These are phyloP conservation scores for Lates calcarifer DNA, from an alignment of 2,113 vertebrate species.

Conservation along the genomic window DNA sequence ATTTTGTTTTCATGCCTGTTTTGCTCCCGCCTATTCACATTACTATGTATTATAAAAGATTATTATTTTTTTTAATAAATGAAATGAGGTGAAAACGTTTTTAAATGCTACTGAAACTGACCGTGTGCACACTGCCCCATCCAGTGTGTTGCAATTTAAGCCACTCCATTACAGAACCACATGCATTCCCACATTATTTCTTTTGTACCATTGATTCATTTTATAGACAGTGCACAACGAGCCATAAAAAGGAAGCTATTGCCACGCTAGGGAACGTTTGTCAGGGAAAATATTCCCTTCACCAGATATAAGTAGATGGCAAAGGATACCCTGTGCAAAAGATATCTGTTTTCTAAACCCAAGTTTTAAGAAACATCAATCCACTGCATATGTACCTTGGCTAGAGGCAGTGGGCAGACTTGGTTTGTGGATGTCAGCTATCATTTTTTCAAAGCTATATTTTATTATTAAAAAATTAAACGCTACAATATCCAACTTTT, in stretches of 20 bases:
- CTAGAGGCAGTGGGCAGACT: background rate
- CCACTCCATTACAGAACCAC: background rate
- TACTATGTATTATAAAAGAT: background rate
- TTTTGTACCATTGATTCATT: slow-evolving; percentile 3
- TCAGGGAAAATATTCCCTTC: slow-evolving; percentile 17
- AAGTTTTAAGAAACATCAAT: background rate
- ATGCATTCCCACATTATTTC: slow-evolving; percentile 5
- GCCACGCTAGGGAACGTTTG: background rate
- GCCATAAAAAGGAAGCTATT: background rate
- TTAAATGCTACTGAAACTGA: background rate
- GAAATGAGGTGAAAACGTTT: background rate
- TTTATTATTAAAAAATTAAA: background rate
- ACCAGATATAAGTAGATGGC: slow-evolving; percentile 19
- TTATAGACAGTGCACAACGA: background rate
- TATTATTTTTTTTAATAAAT: background rate
- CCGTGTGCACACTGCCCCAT: background rate
- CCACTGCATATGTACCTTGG: background rate
- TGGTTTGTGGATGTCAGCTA: background rate
- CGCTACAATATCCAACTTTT: slow-evolving; percentile 6
- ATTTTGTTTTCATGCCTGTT: too few species aligned
- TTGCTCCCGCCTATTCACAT: slow-evolving; percentile 10
- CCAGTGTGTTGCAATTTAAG: background rate
- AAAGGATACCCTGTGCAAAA: background rate
- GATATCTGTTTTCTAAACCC: background rate
- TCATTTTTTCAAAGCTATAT: background rate